Evolutionary conservation across 37 sponge, comb jelly and placozoan species (phyloP).

Genomic region (Beroe ovata): DNA sequence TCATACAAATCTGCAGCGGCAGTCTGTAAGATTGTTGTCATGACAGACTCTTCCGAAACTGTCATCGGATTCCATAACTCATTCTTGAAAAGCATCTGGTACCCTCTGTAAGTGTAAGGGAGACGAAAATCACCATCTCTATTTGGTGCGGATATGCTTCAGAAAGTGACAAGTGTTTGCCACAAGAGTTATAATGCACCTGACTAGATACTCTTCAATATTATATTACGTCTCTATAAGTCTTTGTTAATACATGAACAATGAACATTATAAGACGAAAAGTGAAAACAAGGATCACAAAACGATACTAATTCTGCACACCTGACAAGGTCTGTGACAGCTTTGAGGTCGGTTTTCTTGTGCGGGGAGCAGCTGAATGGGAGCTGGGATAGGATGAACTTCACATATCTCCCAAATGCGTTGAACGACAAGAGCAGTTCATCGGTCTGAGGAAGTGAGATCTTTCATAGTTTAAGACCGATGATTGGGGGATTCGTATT

Average conservation of each 20-base stretch:
- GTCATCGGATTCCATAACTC: slow-evolving; percentile 19
- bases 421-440: slow-evolving; percentile 21
- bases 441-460: slow-evolving; percentile 21
- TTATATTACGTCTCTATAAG: no score
- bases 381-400: slow-evolving; percentile 44
- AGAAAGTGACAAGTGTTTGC: no score
- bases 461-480: no score
- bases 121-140: no score
- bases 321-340: slow-evolving; percentile 36
- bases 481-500: no score
- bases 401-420: slow-evolving; percentile 42
- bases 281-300: not conserved
- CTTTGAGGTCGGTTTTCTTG: slow-evolving; percentile 62
- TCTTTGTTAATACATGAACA: no score
- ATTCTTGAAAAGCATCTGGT: slow-evolving; percentile 59
- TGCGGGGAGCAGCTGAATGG: slow-evolving; percentile 40
- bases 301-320: not conserved
- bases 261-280: no score
- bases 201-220: no score
- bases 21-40: not conserved
- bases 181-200: no score
- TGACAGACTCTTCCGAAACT: not conserved
- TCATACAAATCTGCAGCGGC: slow-evolving; percentile 21
- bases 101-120: no score
- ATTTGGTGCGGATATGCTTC: no score